phyloP scores from a whole-genome alignment of 1,140 invertebrate genomes.

The Caenorhabditis latens region DNA sequence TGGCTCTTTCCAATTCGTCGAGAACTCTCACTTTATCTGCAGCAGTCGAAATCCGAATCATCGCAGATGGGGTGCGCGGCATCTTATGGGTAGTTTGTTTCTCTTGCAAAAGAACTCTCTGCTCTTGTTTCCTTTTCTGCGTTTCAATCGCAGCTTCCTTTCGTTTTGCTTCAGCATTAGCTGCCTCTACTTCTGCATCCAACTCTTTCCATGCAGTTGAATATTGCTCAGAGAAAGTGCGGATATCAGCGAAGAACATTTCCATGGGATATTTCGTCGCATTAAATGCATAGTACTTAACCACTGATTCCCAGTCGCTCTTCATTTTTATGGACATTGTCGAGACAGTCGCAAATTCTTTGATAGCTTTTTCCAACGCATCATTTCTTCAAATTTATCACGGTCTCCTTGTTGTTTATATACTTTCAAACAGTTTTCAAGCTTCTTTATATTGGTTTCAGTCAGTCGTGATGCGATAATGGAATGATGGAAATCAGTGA shows the following conservation, averaged over 20 bases:
- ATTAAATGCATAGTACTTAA: constrained; percentile 94
- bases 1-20: constrained; percentile 66
- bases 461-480: constrained; percentile 80
- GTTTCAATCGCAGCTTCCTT: constrained; percentile 85
- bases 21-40: constrained; percentile 58
- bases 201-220: constrained; percentile 89
- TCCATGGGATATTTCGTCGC: constrained; percentile 92
- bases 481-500: constrained; percentile 89
- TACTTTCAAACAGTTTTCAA: constrained; percentile 65
- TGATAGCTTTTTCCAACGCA: constrained; percentile 83
- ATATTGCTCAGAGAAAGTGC: constrained; percentile 93
- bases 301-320: constrained; percentile 85
- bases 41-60: constrained; percentile 26
- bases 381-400: constrained; percentile 64
- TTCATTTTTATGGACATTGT: constrained; percentile 86
- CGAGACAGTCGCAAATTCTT: constrained; percentile 88
- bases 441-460: constrained; percentile 26
- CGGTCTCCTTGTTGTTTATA: constrained; percentile 62
- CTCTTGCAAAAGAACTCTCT: constrained; percentile 20
- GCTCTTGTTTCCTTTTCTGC: constrained; percentile 82
- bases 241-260: constrained; percentile 95
- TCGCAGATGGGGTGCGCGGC: background rate
- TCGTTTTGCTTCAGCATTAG: constrained; percentile 88
- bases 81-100: background rate
- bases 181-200: constrained; percentile 85